phyloP scores from a whole-genome alignment of 2,888 invertebrate species.

The Portevinia maculata region DNA sequence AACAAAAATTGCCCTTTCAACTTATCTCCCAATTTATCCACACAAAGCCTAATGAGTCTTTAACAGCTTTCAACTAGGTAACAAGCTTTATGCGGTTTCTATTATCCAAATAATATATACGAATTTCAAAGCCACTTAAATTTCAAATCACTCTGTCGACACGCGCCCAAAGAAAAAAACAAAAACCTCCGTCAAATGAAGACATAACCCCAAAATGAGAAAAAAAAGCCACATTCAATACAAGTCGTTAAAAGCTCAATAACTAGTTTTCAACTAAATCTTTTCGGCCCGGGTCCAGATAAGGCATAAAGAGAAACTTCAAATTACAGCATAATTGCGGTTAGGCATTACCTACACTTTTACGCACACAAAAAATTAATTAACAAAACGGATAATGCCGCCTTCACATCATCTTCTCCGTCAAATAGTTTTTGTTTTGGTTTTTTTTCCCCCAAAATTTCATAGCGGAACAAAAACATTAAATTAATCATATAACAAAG shows the following conservation, averaged over 20 bases:
- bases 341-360: slow-evolving; percentile 70
- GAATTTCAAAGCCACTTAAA: slow-evolving; percentile 62
- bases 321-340: slow-evolving; percentile 73
- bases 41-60: slow-evolving; percentile 61
- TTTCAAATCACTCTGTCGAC: slow-evolving; percentile 45
- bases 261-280: slow-evolving; percentile 14
- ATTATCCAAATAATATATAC: slow-evolving; percentile 29
- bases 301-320: slow-evolving; percentile 32
- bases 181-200: slow-evolving; percentile 19
- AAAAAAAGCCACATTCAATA: slow-evolving; percentile 26
- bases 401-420: slow-evolving; percentile 56
- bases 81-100: slow-evolving; percentile 60
- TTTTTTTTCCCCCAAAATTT: slow-evolving; percentile 18
- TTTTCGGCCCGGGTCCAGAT: background rate
- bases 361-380: slow-evolving; percentile 67
- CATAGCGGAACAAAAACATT: slow-evolving; percentile 66
- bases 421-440: slow-evolving; percentile 22
- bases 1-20: slow-evolving; percentile 29
- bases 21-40: slow-evolving; percentile 20
- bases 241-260: slow-evolving; percentile 34
- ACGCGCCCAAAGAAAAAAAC: slow-evolving; percentile 22
- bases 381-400: slow-evolving; percentile 69
- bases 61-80: slow-evolving; percentile 46
- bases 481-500: slow-evolving; percentile 73
- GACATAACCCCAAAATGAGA: slow-evolving; percentile 22